Evolutionary conservation across 1,140 invertebrate genomes (phyloP).

Genomic region (Brachionus sp.): DNA sequence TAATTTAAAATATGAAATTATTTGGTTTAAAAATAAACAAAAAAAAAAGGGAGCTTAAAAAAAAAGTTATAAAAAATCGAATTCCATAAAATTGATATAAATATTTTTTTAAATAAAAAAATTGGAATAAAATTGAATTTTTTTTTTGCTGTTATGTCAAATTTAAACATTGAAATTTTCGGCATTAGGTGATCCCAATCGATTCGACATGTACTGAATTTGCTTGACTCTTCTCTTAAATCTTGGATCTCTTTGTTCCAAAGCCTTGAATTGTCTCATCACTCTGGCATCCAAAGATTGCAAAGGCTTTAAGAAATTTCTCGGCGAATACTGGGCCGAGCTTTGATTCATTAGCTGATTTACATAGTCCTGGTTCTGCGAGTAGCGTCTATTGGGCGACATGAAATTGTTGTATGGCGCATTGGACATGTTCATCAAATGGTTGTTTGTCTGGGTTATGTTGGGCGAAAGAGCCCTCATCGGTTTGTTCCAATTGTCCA

Average conservation of each 20-base stretch:
- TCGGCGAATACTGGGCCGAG: not conserved
- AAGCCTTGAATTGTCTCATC: constrained; percentile 41
- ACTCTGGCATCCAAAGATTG: constrained; percentile 32
- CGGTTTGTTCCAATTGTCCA: constrained; percentile 39
- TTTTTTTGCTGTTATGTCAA: too few relatives aligned
- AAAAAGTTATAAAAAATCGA: too few relatives aligned
- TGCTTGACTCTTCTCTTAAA: constrained; percentile 37
- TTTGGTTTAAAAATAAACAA: not conserved
- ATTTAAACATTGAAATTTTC: constrained; percentile 22
- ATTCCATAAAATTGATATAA: not conserved
- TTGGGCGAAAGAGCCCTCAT: constrained; percentile 6
- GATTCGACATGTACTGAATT: constrained; percentile 39
- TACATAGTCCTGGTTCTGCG: constrained; percentile 1
- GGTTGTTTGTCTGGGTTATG: not conserved
- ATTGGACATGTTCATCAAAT: constrained; percentile 14
- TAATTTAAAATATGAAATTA: not conserved
- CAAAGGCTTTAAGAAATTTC: constrained; percentile 38
- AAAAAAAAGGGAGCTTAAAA: not conserved
- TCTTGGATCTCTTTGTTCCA: constrained; percentile 8
- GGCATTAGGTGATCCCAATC: not conserved
- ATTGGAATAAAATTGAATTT: not conserved
- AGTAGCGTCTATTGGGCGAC: not conserved
- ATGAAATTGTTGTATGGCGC: not conserved
- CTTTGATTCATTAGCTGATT: not conserved
- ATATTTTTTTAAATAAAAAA: not conserved